Conservation (phyloP, 2,113 vertebrate genomes). For the Uria aalge region DNA sequence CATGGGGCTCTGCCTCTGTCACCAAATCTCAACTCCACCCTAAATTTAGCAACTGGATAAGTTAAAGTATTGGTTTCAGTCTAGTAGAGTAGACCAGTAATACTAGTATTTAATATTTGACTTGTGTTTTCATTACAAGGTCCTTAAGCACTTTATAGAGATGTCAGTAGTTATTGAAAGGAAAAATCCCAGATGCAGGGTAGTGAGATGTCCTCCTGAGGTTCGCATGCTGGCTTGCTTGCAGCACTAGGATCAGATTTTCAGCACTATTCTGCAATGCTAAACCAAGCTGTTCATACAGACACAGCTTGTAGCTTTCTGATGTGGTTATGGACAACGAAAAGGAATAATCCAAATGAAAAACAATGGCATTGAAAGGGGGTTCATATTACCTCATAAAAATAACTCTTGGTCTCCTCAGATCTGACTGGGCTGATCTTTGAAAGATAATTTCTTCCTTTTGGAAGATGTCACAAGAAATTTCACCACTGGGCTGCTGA, state of each 20-base stretch:
- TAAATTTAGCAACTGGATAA: background rate
- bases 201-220: background rate
- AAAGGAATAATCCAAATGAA: background rate
- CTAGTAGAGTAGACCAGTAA: background rate
- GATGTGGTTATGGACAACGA: background rate
- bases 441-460: background rate
- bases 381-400: background rate
- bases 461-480: background rate
- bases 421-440: background rate
- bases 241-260: fast-evolving
- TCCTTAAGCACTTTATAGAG: background rate
- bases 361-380: fast-evolving
- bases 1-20: background rate
- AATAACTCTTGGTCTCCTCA: background rate
- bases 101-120: background rate
- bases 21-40: background rate
- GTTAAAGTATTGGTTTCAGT: background rate
- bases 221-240: background rate
- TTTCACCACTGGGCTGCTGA: background rate
- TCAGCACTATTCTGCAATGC: background rate
- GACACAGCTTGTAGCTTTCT: background rate
- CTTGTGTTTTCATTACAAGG: background rate
- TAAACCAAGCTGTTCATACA: background rate
- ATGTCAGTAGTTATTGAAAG: background rate
- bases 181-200: background rate